A percentile compares a stretch with the other conserved stretches of the same genome.
These are phyloP conservation scores for Pimephales promelas DNA, from an alignment of 2,113 vertebrate species.

Conservation along the genomic window DNA sequence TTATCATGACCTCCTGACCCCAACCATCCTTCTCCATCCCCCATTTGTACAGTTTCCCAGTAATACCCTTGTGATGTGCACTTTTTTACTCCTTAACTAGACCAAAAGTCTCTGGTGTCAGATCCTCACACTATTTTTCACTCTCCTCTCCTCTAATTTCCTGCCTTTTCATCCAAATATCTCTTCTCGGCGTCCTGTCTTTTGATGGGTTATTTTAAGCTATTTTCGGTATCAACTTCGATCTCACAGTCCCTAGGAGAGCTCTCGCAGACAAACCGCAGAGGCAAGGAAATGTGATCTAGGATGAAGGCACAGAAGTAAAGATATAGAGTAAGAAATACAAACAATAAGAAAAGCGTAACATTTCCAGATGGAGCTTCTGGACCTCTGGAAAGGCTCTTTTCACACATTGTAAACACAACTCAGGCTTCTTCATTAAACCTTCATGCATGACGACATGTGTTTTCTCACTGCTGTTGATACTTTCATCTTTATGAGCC, in stretches of 20 bases:
- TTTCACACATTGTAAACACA: slow-evolving; percentile 29
- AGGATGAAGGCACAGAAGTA: not conserved
- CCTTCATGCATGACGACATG: not conserved
- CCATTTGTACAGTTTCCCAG: not conserved
- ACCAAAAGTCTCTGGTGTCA: slow-evolving; percentile 35
- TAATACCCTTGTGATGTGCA: slow-evolving; percentile 3
- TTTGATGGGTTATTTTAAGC: slow-evolving; percentile 36
- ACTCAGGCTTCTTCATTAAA: not conserved
- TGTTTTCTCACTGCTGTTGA: not conserved
- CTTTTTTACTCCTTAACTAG: slow-evolving; percentile 37
- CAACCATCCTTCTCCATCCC: not conserved
- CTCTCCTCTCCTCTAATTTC: slow-evolving; percentile 7
- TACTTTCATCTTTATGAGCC: not conserved
- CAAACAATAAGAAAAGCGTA: not conserved
- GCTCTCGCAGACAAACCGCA: slow-evolving; percentile 26
- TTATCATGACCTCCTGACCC: slow-evolving; percentile 10
- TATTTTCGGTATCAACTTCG: slow-evolving; percentile 28
- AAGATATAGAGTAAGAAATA: slow-evolving; percentile 13
- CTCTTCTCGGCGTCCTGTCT: not conserved
- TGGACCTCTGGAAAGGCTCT: not conserved
- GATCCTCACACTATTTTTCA: not conserved
- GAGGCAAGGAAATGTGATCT: slow-evolving; percentile 19
- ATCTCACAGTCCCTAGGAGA: slow-evolving; percentile 14
- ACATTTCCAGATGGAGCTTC: slow-evolving; percentile 4
- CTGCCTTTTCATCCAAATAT: slow-evolving; percentile 28